A percentile compares a stretch with the other conserved stretches of the same genome.
Evolutionary conservation across 1,140 invertebrate genomes (phyloP).

Genomic region (Papilio dardanus): DNA sequence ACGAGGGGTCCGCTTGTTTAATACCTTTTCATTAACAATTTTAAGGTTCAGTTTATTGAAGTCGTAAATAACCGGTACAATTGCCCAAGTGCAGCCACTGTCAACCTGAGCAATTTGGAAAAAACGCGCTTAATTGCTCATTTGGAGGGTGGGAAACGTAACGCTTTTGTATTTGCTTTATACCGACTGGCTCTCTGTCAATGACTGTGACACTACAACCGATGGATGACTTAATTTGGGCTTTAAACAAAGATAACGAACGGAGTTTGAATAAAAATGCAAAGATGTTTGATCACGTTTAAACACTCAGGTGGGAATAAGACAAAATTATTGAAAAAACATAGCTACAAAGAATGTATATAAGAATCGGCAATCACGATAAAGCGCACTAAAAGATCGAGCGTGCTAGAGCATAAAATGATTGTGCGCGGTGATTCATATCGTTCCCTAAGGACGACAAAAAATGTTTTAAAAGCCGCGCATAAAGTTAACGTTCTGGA

Average conservation of each 20-base stretch:
- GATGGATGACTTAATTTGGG: background rate
- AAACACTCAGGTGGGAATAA: background rate
- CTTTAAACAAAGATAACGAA: too few relatives aligned
- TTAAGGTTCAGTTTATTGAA: constrained; percentile 80
- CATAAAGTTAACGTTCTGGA: constrained; percentile 36
- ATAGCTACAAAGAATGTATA: background rate
- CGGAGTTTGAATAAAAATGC: too few relatives aligned
- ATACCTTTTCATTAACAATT: constrained; percentile 82
- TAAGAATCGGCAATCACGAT: constrained; percentile 6
- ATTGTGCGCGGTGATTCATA: constrained; percentile 29
- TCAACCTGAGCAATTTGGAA: constrained; percentile 64
- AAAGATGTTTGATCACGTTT: too few relatives aligned
- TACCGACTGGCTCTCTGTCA: background rate
- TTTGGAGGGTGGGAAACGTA: constrained; percentile 39
- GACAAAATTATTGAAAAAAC: background rate
- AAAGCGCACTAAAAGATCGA: constrained; percentile 4
- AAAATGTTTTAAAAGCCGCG: constrained; percentile 25
- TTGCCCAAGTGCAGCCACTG: constrained; percentile 61
- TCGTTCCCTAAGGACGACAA: constrained; percentile 31
- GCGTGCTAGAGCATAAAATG: constrained; percentile 31
- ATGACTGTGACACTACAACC: background rate
- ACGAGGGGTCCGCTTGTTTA: constrained; percentile 75
- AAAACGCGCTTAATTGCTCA: constrained; percentile 58
- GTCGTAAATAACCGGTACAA: constrained; percentile 77
- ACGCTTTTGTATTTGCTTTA: constrained; percentile 24